Base-by-base conservation (phyloP, 2,113 vertebrate genomes). In the Rhinoderma darwinii region DNA sequence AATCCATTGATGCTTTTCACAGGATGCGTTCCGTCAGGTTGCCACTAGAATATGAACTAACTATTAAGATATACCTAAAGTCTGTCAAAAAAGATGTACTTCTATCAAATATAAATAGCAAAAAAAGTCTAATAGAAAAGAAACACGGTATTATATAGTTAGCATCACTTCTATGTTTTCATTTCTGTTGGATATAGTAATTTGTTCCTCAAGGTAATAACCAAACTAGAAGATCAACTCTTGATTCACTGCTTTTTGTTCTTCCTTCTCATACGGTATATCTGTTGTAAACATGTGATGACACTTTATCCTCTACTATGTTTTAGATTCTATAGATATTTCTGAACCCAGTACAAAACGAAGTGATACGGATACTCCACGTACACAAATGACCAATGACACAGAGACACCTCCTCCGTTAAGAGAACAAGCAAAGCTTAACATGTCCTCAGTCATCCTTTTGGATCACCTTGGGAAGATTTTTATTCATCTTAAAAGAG, bases 401-500 rank as follows among this genome's bases (percentile, higher is more conserved):
- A 78, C 84, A 47, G 92, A 92, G 3, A 51, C 61, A 0, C 84
- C 80, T 59, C 77, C 0, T 35, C 74, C 47, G 1, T 0, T 41
- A 1, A 86, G 68, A 76, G 77, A 91, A 25, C 5, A 14, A 3
- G 78, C 35, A 22, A 41, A 0, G 43, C 25, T 2, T 61, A n/a
- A 88, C 66, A 15, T 17, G 5, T 76, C 89, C 41, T 85, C 78
- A 88, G 4, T 68, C 3, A 35, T 85, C 77, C 83, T 94, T 61
- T 30, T 94, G 88, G 92, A 96, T 1, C 94, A 94, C 82, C 92
- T 98, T 83, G 89, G 88, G 87, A 96, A 95, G 88, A 92, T 93
- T 6, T 95, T 96, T 88, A 50, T 95, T 51, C 89, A 97, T 91
- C 93, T 97, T 87, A 94, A 90, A 89, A 97, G 94, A 92, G 96